Conservation (phyloP, 1,140 invertebrate species). For the Geopemphigus sp. region DNA sequence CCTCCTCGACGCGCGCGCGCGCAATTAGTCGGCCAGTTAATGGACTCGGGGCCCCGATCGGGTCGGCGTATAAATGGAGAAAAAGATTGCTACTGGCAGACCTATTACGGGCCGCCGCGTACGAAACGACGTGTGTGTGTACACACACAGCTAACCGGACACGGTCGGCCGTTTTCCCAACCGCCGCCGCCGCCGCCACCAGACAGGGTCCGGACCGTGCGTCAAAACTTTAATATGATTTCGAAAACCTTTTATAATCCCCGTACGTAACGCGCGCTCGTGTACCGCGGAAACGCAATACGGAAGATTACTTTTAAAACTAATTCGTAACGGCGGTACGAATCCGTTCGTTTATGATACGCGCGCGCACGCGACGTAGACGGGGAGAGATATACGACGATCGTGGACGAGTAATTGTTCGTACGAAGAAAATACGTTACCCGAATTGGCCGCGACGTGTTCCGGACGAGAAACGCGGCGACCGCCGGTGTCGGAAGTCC, state of each 20-base stretch:
- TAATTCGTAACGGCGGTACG: no score
- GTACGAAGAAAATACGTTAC: no score
- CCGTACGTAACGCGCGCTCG: not conserved
- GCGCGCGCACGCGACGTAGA: no score
- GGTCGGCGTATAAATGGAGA: constrained; percentile 33
- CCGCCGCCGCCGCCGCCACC: not conserved
- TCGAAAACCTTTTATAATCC: not conserved
- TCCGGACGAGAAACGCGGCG: no score
- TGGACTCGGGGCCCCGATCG: not conserved
- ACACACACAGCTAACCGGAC: no score
- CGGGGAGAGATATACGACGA: no score
- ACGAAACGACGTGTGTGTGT: not conserved
- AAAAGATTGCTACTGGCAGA: constrained; percentile 33
- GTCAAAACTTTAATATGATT: constrained; percentile 14
- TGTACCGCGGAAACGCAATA: not conserved
- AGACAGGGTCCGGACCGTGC: not conserved
- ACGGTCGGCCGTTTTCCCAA: not conserved
- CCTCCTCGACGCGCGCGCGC: not conserved
- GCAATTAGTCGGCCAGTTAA: constrained; percentile 45
- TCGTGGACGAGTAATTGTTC: no score
- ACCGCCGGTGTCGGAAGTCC: no score
- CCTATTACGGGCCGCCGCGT: constrained; percentile 9
- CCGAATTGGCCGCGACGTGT: no score
- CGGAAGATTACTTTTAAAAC: constrained; percentile 18
- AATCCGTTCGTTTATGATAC: no score